Percentiles rank a stretch among this genome's conserved stretches.
phyloP scores from a whole-genome alignment of 1,140 invertebrate genomes.

The Drosophila watanabei region DNA sequence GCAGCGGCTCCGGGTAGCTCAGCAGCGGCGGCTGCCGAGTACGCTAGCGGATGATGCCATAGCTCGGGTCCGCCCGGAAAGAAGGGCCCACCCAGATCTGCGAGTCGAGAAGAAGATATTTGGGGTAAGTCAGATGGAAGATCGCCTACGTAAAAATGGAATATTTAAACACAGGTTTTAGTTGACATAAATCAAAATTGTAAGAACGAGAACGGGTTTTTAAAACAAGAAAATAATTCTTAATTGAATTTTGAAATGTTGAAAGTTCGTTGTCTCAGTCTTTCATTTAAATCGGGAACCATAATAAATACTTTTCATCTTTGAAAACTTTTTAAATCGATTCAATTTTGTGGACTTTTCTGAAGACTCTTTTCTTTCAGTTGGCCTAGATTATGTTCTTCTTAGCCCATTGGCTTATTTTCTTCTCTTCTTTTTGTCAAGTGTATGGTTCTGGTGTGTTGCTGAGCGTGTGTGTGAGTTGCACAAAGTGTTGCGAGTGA shows the following conservation, averaged over 20 bases:
- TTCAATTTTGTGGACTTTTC: not conserved
- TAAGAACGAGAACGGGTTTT: conserved; percentile 35
- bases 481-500: conserved; percentile 72
- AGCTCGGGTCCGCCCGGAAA: conserved; percentile 96
- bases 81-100: conserved; percentile 97
- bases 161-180: conserved; percentile 41
- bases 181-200: conserved; percentile 44
- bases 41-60: conserved; percentile 96
- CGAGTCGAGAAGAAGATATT: conserved; percentile 28
- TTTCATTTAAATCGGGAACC: conserved; percentile 45
- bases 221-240: conserved; percentile 64
- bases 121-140: conserved; percentile 20
- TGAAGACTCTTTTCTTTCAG: not conserved
- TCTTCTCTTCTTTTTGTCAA: conserved; percentile 32
- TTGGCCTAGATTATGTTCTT: not conserved
- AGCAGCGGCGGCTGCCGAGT: conserved; percentile 91
- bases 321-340: not conserved
- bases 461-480: conserved; percentile 61
- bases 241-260: conserved; percentile 19
- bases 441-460: conserved; percentile 37
- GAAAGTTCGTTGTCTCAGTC: conserved; percentile 74
- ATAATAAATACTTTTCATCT: not conserved
- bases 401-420: conserved; percentile 16
- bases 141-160: not conserved
- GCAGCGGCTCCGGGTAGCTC: conserved; percentile 92